Evolutionary conservation across 2,797 vertebrate genomes (phyloP).

Genomic region (Leucoraja ocellata): DNA sequence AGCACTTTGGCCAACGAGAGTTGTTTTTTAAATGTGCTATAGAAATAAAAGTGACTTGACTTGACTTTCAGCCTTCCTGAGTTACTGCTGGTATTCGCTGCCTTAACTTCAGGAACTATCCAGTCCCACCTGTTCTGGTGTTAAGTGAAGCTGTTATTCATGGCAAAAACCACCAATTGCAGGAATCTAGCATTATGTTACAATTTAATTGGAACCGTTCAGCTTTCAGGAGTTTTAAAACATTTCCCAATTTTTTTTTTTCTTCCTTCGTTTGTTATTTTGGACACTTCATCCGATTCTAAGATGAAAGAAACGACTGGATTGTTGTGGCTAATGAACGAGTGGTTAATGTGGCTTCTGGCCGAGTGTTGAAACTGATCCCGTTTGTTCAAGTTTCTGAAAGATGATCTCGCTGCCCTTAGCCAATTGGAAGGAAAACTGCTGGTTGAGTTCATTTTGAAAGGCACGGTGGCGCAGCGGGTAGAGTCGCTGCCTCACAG

Average conservation of each 20-base stretch:
- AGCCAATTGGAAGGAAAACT: too few species aligned
- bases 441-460: neutral
- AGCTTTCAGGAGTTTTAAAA: neutral
- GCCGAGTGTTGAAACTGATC: neutral
- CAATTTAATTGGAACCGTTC: conserved; percentile 20
- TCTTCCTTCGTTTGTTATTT: neutral
- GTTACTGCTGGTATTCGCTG: neutral
- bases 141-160: neutral
- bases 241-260: neutral
- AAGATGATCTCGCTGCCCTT: too few species aligned
- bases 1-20: too few species aligned
- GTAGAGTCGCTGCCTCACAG: too few species aligned
- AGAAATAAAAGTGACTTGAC: too few species aligned
- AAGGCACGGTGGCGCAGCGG: too few species aligned
- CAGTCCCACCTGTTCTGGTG: neutral
- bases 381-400: neutral
- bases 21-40: too few species aligned
- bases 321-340: neutral
- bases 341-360: neutral
- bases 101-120: neutral
- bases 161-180: neutral
- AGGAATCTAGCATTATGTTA: neutral
- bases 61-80: neutral
- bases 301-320: neutral
- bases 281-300: neutral